phyloP scores from a whole-genome alignment of 2,113 vertebrate species.

The Pedionomus torquatus region DNA sequence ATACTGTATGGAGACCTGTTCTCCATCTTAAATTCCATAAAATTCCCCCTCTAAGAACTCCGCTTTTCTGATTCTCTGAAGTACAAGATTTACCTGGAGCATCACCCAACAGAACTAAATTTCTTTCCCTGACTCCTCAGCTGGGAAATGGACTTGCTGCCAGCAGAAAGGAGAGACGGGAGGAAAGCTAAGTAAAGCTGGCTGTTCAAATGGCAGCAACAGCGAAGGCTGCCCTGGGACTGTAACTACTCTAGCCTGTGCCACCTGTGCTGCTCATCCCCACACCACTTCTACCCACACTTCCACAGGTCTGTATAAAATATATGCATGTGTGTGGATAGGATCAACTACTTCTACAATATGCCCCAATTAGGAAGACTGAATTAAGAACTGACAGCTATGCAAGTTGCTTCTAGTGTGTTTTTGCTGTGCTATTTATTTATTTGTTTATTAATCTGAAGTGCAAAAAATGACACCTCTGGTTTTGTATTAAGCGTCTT shows the following conservation, averaged over 20 bases:
- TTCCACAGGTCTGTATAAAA: not conserved
- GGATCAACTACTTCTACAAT: not conserved
- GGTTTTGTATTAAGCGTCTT: not conserved
- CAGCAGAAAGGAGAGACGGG: not conserved
- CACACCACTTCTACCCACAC: not conserved
- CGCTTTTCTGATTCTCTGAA: not conserved
- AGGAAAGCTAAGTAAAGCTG: not conserved
- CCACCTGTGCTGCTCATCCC: not conserved
- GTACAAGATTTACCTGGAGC: not conserved
- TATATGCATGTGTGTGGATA: fast-evolving
- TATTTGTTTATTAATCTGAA: not conserved
- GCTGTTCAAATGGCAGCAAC: not conserved
- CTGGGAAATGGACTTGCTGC: not conserved
- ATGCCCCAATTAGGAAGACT: not conserved
- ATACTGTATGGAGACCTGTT: fast-evolving
- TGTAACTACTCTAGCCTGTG: not conserved
- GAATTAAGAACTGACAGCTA: not conserved
- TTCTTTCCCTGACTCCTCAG: not conserved
- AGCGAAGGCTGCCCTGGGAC: not conserved
- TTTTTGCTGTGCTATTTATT: not conserved
- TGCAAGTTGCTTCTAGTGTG: not conserved
- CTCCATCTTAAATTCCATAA: not conserved
- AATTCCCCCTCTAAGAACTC: not conserved
- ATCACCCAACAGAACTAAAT: not conserved
- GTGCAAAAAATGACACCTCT: not conserved